Evolutionary conservation across 1,140 invertebrate species (phyloP), one percentile per base, ranked within the genome.

Genomic region (Aporrectodea caliginosa): DNA sequence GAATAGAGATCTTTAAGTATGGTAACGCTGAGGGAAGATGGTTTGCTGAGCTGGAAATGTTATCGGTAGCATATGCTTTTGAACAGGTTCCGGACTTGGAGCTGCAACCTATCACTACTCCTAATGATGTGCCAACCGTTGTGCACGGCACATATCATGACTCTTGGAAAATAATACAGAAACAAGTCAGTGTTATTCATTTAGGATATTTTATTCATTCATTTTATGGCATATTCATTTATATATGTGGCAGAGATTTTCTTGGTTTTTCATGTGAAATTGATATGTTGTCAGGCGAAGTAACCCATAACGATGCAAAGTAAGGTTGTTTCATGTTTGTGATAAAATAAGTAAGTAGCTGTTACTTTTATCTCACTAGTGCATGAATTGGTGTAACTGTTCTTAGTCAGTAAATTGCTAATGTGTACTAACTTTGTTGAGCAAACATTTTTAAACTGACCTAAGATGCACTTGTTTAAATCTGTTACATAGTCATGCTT

Each of bases 81-180:
- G n/a, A 29, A 12, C n/a, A 72, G 70, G 70, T 72, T 27, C 2
- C n/a, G 14, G 32, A 32, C 27, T 27, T 72, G 6, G 70, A 72
- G 14, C 27, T 72, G 70, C 2, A 27, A 32, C 6, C 6, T 12
- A 72, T 72, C 6, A 72, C 70, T 12, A 72, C 2, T 32, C 2
- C 70, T 27, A n/a, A 72, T 32, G 6, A 72, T 6, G 2, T 72
- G 2, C 70, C 31, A 72, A 72, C 6, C 14, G 70, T 72, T 72
- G 27, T 72, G 14, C 70, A 72, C 70, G 70, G 70, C 70, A 72
- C 70, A 29, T 72, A 72, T n/a, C 2, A 2, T 12, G 6, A 72
- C 2, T 32, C n/a, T 2, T 72, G 70, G 70, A 72, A 32, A 12
- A 12, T n/a, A 12, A 72, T 72, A 6, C 2, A 72, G 32, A 12